Evolutionary conservation across 2,113 vertebrate genomes (phyloP), one percentile per base, ranked within the genome.

Genomic region (Proterorhinus semilunaris): DNA sequence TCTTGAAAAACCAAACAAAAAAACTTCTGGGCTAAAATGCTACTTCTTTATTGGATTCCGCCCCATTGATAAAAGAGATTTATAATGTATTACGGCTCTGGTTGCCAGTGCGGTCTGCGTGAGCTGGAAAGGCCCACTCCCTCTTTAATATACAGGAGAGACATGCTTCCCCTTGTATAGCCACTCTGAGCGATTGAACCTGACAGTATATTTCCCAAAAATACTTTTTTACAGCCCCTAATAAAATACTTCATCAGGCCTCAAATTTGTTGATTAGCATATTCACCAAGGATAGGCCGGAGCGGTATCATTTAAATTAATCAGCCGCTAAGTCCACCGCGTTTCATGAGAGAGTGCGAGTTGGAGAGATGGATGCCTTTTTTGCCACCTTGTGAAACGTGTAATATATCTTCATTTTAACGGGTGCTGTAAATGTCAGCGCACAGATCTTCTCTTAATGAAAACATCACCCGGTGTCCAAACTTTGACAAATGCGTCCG

Each of bases 341-440:
- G 68, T 76, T 89, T 89, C 82, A 84, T 27, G 48, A 78, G 74
- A 13, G 55, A 61, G 66, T 15, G 62, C 0, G 62, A 71, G 71
- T 59, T 65, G 10, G 55, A 75, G 79, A 87, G 89, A 90, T 86
- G 79, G 85, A 89, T 92, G 79, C 83, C 74, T 85, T 81, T 70
- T 84, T 81, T 75, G 72, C 83, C 84, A 88, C 76, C 86, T 83
- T 83, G 84, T 86, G 87, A 89, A 88, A 90, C 86, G 80, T 88
- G 87, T 78, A 85, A 90, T 91, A 86, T 79, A 89, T 91, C 90
- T 92, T 92, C 88, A 91, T 90, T 92, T 91, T 85, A 85, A 79
- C 81, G 43, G 84, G 68, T 80, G 79, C 74, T 86, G 83, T 85
- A 87, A 91, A 93, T 89, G 86, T 91, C 89, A 88, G 65, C 78